Percentiles rank a stretch among this genome's conserved stretches.
These are phyloP conservation scores for Taphrorychus bicolor DNA, from an alignment of 2,888 invertebrate genomes.

Conservation along the genomic window DNA sequence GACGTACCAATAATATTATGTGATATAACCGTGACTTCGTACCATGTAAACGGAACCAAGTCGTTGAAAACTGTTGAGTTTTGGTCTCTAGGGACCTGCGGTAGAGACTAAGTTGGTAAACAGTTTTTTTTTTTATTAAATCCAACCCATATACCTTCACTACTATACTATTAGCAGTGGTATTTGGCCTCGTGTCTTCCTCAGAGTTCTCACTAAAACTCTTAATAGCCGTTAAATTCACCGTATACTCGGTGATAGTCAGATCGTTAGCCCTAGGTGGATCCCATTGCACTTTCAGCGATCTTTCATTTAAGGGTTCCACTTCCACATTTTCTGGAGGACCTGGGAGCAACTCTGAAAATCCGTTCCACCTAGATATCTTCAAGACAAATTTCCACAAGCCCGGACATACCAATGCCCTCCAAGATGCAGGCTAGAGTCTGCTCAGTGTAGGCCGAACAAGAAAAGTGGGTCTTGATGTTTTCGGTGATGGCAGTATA, in stretches of 20 bases:
- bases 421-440: slow-evolving; percentile 84
- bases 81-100: slow-evolving; percentile 64
- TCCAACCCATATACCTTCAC: no score
- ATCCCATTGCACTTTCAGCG: slow-evolving; percentile 75
- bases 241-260: slow-evolving; percentile 69
- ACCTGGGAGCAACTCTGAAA: slow-evolving; percentile 74
- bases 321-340: slow-evolving; percentile 76
- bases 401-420: slow-evolving; percentile 67
- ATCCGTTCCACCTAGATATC: background rate
- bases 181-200: slow-evolving; percentile 51
- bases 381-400: background rate
- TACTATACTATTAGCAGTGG: slow-evolving; percentile 18
- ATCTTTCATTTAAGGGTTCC: slow-evolving; percentile 75
- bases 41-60: slow-evolving; percentile 81
- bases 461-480: slow-evolving; percentile 84
- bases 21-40: slow-evolving; percentile 77
- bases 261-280: slow-evolving; percentile 70
- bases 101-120: background rate
- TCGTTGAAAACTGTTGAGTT: slow-evolving; percentile 68
- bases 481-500: slow-evolving; percentile 85
- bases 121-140: no score
- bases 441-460: slow-evolving; percentile 81
- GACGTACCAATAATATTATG: slow-evolving; percentile 78
- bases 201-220: slow-evolving; percentile 70
- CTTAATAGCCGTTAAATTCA: slow-evolving; percentile 75